These are phyloP conservation scores for Oscarella lobularis DNA, from an alignment of 37 sponge, comb jelly and placozoan species.

Conservation along the genomic window DNA sequence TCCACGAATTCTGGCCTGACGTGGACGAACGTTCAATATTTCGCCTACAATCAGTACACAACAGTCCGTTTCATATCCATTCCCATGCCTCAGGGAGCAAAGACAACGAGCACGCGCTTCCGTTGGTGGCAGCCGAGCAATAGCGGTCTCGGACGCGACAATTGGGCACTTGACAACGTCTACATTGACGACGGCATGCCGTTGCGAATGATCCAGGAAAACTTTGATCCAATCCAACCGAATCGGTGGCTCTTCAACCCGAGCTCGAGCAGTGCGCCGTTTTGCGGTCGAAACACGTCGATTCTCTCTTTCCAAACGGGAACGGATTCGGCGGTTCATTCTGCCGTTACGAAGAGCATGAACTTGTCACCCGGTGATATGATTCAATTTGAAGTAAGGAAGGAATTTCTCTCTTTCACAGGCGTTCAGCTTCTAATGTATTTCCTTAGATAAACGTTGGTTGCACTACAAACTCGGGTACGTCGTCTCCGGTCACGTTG, in stretches of 20 bases:
- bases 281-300: background rate
- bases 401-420: background rate
- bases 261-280: background rate
- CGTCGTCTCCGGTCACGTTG: background rate
- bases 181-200: background rate
- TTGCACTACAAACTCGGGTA: background rate
- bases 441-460: background rate
- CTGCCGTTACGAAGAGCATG: background rate
- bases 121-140: conserved; percentile 10
- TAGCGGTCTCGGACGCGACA: background rate
- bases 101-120: background rate
- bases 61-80: background rate
- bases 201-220: background rate
- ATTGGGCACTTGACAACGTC: conserved; percentile 6
- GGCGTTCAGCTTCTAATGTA: background rate
- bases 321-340: background rate
- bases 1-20: background rate
- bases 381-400: background rate
- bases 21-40: background rate
- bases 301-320: background rate
- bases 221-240: background rate
- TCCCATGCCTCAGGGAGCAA: background rate
- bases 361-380: background rate
- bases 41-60: background rate
- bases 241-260: background rate